These are phyloP conservation scores for Macrophya annulata DNA, from an alignment of 2,888 invertebrate genomes.

Conservation along the genomic window DNA sequence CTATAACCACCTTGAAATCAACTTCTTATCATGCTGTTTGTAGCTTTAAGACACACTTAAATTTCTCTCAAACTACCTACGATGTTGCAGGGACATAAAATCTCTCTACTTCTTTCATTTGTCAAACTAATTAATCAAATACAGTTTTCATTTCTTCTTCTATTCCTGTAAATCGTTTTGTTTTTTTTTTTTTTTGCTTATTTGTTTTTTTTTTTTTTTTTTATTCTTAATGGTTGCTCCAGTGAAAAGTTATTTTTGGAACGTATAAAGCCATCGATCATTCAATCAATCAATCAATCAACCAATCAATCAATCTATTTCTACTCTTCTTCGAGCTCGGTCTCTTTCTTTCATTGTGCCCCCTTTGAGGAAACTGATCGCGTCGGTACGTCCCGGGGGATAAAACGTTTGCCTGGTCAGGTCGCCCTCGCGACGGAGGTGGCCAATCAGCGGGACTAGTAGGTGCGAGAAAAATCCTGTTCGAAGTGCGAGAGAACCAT, in stretches of 20 bases:
- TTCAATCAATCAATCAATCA: conserved; percentile 23
- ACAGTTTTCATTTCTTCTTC: neutral
- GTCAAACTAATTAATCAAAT: conserved; percentile 9
- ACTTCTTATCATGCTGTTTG: conserved; percentile 5
- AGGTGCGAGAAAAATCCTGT: conserved; percentile 11
- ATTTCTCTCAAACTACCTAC: neutral
- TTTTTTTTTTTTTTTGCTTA: neutral
- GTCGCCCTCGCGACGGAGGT: conserved; percentile 28
- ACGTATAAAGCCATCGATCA: conserved; percentile 27
- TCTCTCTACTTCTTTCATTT: neutral
- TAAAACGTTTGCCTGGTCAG: conserved; percentile 40
- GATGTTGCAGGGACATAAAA: neutral
- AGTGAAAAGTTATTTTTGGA: conserved; percentile 25
- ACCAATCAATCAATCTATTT: conserved; percentile 40
- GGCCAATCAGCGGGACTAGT: conserved; percentile 9
- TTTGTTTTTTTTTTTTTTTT: neutral
- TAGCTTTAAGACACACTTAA: conserved; percentile 12
- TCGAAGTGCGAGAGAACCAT: neutral
- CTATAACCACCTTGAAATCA: neutral
- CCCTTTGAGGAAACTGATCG: conserved; percentile 44
- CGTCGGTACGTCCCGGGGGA: conserved; percentile 43
- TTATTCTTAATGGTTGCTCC: neutral
- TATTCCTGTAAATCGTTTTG: neutral
- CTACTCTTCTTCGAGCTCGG: neutral
- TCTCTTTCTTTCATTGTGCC: conserved; percentile 17